Conservation (phyloP, 2,797 vertebrate species). For the Odontamblyopus lacepedii region DNA sequence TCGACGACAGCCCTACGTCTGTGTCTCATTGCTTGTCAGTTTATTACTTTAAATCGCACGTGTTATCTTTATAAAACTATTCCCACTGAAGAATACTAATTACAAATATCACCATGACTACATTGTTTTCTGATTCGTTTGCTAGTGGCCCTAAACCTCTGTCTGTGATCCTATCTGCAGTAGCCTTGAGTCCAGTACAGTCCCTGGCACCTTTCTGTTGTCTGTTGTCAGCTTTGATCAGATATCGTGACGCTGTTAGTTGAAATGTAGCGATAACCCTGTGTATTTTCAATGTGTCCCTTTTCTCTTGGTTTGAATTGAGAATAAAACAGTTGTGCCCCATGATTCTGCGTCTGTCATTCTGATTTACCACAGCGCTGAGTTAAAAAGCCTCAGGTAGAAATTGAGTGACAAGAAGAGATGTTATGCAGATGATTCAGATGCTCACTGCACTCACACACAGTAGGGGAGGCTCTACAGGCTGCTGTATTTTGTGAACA, state of each 20-base stretch:
- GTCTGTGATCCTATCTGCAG: slow-evolving; percentile 19
- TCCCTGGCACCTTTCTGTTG: slow-evolving; percentile 32
- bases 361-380: slow-evolving; percentile 8
- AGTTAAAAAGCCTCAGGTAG: neutral
- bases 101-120: neutral
- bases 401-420: slow-evolving; percentile 13
- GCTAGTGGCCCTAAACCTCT: slow-evolving; percentile 3
- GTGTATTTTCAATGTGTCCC: slow-evolving; percentile 74
- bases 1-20: too few species aligned
- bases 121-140: neutral
- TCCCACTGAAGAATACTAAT: neutral
- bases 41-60: neutral
- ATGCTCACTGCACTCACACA: slow-evolving; percentile 9
- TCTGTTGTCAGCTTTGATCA: slow-evolving; percentile 68
- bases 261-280: slow-evolving; percentile 72
- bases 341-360: slow-evolving; percentile 51
- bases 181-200: slow-evolving; percentile 31
- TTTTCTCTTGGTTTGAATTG: slow-evolving; percentile 70
- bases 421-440: slow-evolving; percentile 29
- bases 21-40: too few species aligned
- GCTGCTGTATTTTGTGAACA: neutral
- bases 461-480: neutral
- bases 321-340: slow-evolving; percentile 77
- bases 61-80: neutral
- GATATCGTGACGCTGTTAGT: slow-evolving; percentile 76